Conservation (phyloP, 1,140 invertebrate genomes). For the Steinernema feltiae region DNA sequence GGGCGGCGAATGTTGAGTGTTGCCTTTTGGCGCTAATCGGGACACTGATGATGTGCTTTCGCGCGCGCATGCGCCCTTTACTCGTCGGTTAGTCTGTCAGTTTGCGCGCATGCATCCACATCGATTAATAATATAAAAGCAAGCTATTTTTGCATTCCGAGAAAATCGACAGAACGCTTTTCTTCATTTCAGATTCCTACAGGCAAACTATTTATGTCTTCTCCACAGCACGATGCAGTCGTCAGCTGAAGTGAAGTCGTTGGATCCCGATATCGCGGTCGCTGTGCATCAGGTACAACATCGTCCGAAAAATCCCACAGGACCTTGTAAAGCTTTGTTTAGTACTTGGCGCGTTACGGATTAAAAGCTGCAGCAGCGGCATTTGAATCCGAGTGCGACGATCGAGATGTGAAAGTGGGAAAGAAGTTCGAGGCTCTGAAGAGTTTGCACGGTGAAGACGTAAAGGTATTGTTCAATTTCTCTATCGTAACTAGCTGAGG, state of each 20-base stretch:
- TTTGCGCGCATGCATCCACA: neutral
- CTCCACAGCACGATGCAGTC: neutral
- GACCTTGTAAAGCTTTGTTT: slow-evolving; percentile 7
- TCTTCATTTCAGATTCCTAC: neutral
- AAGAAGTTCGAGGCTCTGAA: slow-evolving; percentile 16
- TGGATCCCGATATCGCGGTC: neutral
- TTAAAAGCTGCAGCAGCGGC: slow-evolving; percentile 27
- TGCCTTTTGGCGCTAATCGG: slow-evolving; percentile 13
- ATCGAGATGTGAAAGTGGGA: slow-evolving; percentile 26
- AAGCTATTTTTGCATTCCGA: neutral
- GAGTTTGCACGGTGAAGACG: slow-evolving; percentile 19
- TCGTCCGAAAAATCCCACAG: neutral
- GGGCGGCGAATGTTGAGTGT: neutral
- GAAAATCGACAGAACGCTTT: neutral
- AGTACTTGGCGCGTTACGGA: slow-evolving; percentile 28
- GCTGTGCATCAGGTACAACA: neutral
- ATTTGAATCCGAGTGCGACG: slow-evolving; percentile 28
- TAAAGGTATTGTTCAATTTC: too few relatives aligned
- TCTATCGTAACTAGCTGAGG: too few relatives aligned
- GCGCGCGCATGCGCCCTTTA: neutral
- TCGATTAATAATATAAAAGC: slow-evolving; percentile 14
- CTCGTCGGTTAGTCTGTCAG: neutral
- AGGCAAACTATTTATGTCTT: neutral
- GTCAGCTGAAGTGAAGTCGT: neutral
- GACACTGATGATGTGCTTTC: slow-evolving; percentile 14